Conservation (phyloP, 2,113 vertebrate species). For the Epinephelus cyanopodus region DNA sequence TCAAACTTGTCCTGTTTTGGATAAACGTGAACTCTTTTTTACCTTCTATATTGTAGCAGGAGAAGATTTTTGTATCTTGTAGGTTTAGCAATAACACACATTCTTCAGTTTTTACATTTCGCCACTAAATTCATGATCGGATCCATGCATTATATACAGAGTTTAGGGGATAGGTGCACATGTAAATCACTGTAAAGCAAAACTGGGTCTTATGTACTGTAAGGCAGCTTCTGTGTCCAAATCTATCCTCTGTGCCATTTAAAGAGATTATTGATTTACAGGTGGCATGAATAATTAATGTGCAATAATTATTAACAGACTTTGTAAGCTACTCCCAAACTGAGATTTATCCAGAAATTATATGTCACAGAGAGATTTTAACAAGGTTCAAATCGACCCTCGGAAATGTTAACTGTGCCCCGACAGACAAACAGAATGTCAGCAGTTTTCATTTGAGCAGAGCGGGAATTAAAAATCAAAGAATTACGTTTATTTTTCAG, state of each 20-base stretch:
- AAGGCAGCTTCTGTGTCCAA: conserved; percentile 69
- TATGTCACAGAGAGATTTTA: conserved; percentile 23
- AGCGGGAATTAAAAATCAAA: conserved; percentile 27
- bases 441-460: conserved; percentile 49
- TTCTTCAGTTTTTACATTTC: conserved; percentile 62
- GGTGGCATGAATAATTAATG: conserved; percentile 41
- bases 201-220: conserved; percentile 64
- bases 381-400: conserved; percentile 5
- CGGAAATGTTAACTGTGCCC: conserved; percentile 7
- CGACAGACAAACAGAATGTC: conserved; percentile 75
- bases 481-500: conserved; percentile 69
- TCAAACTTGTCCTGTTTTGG: conserved; percentile 67
- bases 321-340: conserved; percentile 29
- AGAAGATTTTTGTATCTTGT: conserved; percentile 80
- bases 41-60: conserved; percentile 84
- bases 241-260: conserved; percentile 53
- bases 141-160: background rate
- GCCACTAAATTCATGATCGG: conserved; percentile 29
- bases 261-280: conserved; percentile 61
- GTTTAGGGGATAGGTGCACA: conserved; percentile 27
- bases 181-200: conserved; percentile 38
- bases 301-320: conserved; percentile 66
- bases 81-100: conserved; percentile 86
- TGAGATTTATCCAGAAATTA: conserved; percentile 54
- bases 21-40: conserved; percentile 80